Conservation (phyloP, 2,113 vertebrate species). For the Mormyrus iriodes region DNA sequence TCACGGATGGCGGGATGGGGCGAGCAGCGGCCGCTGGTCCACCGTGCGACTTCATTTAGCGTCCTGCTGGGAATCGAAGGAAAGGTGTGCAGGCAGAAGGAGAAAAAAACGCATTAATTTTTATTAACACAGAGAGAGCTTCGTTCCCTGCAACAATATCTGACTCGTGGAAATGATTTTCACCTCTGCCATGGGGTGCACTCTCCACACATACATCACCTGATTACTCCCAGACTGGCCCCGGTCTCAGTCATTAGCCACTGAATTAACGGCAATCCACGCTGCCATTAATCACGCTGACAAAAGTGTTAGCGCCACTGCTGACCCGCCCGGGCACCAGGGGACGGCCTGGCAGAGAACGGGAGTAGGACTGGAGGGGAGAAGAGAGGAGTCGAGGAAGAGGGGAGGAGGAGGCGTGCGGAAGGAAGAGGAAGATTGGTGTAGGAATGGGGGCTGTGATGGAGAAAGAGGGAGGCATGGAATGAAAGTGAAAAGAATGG, state of each 20-base stretch:
- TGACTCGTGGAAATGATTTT: conserved; percentile 97
- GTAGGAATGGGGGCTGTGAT: conserved; percentile 19
- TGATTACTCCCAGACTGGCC: conserved; percentile 80
- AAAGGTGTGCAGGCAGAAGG: conserved; percentile 6
- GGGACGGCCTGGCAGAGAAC: conserved; percentile 47
- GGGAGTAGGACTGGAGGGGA: background rate
- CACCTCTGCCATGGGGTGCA: conserved; percentile 91
- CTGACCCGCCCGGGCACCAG: conserved; percentile 70
- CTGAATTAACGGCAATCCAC: conserved; percentile 96
- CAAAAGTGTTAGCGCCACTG: conserved; percentile 81
- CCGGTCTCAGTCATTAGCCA: conserved; percentile 96
- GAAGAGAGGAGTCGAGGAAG: conserved; percentile 18
- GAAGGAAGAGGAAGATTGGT: background rate
- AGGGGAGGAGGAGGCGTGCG: conserved; percentile 17
- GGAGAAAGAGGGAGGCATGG: background rate
- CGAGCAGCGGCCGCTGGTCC: conserved; percentile 21
- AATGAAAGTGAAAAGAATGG: conserved; percentile 7
- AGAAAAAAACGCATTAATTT: conserved; percentile 82
- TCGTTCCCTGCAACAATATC: conserved; percentile 83
- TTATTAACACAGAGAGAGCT: conserved; percentile 87
- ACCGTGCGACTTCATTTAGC: conserved; percentile 68
- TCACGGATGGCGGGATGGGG: background rate
- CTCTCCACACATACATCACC: conserved; percentile 90
- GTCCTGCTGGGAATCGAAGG: conserved; percentile 49
- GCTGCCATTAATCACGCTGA: conserved; percentile 98